Evolutionary conservation across 2,888 invertebrate species (phyloP).

Genomic region (Parnassius apollo): DNA sequence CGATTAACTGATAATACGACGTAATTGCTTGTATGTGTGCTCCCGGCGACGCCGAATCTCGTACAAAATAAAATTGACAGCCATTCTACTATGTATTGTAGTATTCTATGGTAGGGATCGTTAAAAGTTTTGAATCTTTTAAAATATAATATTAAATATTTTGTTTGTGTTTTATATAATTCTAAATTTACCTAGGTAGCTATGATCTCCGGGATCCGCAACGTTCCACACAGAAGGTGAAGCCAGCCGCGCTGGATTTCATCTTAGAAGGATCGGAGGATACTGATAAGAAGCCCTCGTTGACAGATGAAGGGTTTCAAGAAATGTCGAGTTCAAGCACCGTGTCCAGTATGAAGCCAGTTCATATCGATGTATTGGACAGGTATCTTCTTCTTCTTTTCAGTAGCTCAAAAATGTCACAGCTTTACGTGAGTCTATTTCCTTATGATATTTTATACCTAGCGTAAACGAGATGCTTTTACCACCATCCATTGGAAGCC

Average conservation of each 20-base stretch:
- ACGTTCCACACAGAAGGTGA: slow-evolving; percentile 50
- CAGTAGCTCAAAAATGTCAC: too few relatives aligned
- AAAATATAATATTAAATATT: neutral
- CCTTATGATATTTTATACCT: too few relatives aligned
- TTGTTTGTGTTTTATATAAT: neutral
- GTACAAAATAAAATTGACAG: too few relatives aligned
- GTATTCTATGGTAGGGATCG: too few relatives aligned
- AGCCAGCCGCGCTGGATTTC: slow-evolving; percentile 49
- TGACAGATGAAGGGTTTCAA: slow-evolving; percentile 71
- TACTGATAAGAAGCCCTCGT: slow-evolving; percentile 47
- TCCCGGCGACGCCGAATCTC: too few relatives aligned
- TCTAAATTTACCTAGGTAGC: slow-evolving; percentile 45
- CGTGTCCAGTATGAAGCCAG: slow-evolving; percentile 54
- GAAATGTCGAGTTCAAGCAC: slow-evolving; percentile 67
- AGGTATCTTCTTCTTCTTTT: slow-evolving; percentile 38
- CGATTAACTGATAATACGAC: too few relatives aligned
- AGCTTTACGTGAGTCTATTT: too few relatives aligned
- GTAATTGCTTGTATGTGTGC: too few relatives aligned
- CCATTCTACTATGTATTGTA: too few relatives aligned
- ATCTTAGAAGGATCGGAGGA: slow-evolving; percentile 56
- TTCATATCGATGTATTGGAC: slow-evolving; percentile 55
- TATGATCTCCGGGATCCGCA: slow-evolving; percentile 62
- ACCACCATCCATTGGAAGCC: too few relatives aligned
- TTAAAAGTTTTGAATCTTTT: neutral
- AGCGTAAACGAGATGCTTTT: too few relatives aligned